phyloP scores from a whole-genome alignment of 30 jellyfish, hydroid and myxozoan species.

The Pseudorhiza aurosa region DNA sequence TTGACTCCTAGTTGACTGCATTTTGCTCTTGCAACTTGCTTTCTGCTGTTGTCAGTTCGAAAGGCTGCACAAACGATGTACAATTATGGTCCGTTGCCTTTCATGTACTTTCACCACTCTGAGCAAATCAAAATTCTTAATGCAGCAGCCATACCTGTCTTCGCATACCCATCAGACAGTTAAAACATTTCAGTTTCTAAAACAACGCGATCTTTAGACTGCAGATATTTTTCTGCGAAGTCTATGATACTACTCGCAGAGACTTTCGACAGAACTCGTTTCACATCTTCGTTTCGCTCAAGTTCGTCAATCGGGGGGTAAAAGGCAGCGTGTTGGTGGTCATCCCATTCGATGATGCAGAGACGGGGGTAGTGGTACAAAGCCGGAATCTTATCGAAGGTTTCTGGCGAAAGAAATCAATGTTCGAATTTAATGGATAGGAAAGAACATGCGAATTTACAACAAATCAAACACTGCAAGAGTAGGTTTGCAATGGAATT shows the following conservation, averaged over 20 bases:
- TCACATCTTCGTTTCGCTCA: slow-evolving; percentile 13
- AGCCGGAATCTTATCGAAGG: slow-evolving; percentile 37
- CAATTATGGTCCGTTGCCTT: too few species aligned
- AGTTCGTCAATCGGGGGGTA: slow-evolving; percentile 69
- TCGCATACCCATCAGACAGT: neutral
- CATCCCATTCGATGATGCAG: slow-evolving; percentile 72
- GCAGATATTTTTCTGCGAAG: slow-evolving; percentile 16
- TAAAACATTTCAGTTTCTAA: slow-evolving; percentile 62
- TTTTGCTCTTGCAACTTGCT: too few species aligned
- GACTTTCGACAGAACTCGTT: slow-evolving; percentile 1
- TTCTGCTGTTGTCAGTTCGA: too few species aligned
- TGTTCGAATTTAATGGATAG: too few species aligned
- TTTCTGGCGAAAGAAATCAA: neutral
- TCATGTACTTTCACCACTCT: too few species aligned
- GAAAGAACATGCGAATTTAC: too few species aligned
- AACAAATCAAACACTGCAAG: too few species aligned
- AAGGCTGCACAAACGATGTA: too few species aligned
- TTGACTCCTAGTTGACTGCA: too few species aligned
- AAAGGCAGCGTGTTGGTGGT: slow-evolving; percentile 84
- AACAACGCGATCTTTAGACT: neutral
- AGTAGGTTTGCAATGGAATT: too few species aligned
- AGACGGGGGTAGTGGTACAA: slow-evolving; percentile 80
- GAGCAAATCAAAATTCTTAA: too few species aligned
- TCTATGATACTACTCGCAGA: slow-evolving; percentile 15
- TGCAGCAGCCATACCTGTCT: too few species aligned